Evolutionary conservation across 2,113 vertebrate species (phyloP).

Genomic region (Cynocephalus volans): DNA sequence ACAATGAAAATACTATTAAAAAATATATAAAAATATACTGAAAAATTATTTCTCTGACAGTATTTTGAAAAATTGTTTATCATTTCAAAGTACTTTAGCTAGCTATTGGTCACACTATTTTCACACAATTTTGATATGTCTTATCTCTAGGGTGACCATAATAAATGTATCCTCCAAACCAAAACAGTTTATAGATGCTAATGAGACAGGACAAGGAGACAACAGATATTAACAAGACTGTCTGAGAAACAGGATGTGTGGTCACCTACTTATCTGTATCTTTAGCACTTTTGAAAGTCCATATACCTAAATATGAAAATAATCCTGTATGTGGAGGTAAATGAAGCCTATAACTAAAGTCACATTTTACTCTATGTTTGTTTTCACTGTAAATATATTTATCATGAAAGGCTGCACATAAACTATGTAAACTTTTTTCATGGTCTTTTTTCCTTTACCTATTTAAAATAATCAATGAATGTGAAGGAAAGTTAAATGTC

Average conservation of each 20-base stretch:
- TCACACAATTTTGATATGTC: not conserved
- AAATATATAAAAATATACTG: too few species aligned
- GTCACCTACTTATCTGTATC: not conserved
- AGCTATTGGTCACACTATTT: not conserved
- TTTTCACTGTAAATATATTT: conserved; percentile 6
- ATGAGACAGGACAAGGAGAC: not conserved
- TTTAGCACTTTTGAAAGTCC: not conserved
- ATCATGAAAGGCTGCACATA: not conserved
- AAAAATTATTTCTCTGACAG: conserved; percentile 25
- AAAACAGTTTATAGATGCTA: not conserved
- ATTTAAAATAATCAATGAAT: conserved; percentile 35
- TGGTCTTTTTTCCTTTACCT: conserved; percentile 27
- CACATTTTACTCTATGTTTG: not conserved
- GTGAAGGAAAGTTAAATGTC: conserved; percentile 27
- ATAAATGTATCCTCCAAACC: not conserved
- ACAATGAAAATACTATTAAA: not conserved
- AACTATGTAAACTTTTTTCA: conserved; percentile 52
- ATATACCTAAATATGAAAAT: not conserved
- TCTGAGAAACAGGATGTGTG: not conserved
- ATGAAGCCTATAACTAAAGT: not conserved
- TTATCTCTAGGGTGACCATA: not conserved
- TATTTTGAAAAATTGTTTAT: not conserved
- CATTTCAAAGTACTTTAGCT: not conserved
- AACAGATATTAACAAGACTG: not conserved
- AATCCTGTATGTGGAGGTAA: not conserved